phyloP scores from a whole-genome alignment of 2,797 vertebrate species.

The Spatula clypeata region DNA sequence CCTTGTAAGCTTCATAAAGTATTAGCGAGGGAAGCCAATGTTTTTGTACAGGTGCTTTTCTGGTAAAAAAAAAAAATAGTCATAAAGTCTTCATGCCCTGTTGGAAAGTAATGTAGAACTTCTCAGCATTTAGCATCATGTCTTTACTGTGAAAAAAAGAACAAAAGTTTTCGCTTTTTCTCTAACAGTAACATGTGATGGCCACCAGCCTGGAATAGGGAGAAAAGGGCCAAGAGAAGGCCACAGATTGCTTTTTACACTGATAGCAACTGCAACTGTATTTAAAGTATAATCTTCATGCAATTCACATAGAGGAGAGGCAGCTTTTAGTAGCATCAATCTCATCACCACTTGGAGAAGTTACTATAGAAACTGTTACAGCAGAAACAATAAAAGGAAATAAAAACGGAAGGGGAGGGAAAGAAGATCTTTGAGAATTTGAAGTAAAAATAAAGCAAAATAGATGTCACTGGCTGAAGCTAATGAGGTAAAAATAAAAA shows the following conservation, averaged over 20 bases:
- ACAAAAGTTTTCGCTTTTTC: not conserved
- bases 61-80: not conserved
- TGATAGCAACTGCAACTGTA: constrained; percentile 6
- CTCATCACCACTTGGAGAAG: constrained; percentile 63
- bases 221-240: not conserved
- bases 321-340: constrained; percentile 67
- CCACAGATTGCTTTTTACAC: not conserved
- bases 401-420: constrained; percentile 40
- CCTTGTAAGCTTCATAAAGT: not conserved
- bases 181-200: not conserved
- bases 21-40: not conserved
- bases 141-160: not conserved
- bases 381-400: constrained; percentile 76
- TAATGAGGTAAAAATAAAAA: constrained; percentile 19
- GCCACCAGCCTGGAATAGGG: not conserved
- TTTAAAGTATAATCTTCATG: constrained; percentile 36
- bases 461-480: constrained; percentile 9
- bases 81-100: not conserved
- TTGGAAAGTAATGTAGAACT: not conserved
- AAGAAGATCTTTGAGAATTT: constrained; percentile 36
- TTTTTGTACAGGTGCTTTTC: not conserved
- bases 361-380: constrained; percentile 79
- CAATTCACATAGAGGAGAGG: constrained; percentile 33
- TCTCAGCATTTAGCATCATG: not conserved
- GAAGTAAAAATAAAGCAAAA: constrained; percentile 35